A percentile compares a stretch with the other conserved stretches of the same genome.
Evolutionary conservation across 1,140 invertebrate species (phyloP).

Genomic region (Drosophila pseudoananassae): DNA sequence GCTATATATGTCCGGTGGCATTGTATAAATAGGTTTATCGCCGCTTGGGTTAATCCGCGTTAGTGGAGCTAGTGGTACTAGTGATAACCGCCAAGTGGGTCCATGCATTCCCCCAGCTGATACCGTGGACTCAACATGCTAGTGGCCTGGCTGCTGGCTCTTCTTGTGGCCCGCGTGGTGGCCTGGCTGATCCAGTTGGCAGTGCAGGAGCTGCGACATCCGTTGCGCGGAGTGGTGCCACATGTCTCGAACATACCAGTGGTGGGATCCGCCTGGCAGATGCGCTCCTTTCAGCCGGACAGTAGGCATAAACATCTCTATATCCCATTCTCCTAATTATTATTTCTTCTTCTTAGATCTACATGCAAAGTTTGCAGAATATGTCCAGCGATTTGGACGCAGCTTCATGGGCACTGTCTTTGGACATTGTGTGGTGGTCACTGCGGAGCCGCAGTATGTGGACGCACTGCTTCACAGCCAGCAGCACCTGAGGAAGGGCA

Average conservation of each 20-base stretch:
- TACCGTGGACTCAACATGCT: conserved; percentile 6
- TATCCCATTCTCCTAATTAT: not conserved
- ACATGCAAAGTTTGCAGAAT: conserved; percentile 66
- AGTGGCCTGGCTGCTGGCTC: conserved; percentile 8
- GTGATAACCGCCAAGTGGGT: not conserved
- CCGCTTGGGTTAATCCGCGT: not conserved
- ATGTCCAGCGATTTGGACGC: conserved; percentile 76
- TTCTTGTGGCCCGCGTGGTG: conserved; percentile 22
- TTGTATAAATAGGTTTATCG: conserved; percentile 14
- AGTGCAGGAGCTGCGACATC: conserved; percentile 39
- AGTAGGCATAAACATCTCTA: conserved; percentile 47
- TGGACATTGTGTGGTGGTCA: conserved; percentile 76
- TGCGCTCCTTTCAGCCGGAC: conserved; percentile 71
- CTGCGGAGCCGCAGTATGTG: conserved; percentile 82
- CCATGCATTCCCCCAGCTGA: not conserved
- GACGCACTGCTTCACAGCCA: conserved; percentile 64
- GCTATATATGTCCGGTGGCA: conserved; percentile 8
- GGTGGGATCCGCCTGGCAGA: conserved; percentile 58
- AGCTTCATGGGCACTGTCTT: conserved; percentile 87
- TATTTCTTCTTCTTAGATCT: conserved; percentile 40
- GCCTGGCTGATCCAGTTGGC: conserved; percentile 46
- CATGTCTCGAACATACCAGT: conserved; percentile 62
- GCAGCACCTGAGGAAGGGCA: conserved; percentile 67
- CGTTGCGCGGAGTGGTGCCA: conserved; percentile 43
- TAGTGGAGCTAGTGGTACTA: not conserved